Evolutionary conservation across 92 coral and sea anemone species (phyloP).

Genomic region (Epizoanthus scotinus): DNA sequence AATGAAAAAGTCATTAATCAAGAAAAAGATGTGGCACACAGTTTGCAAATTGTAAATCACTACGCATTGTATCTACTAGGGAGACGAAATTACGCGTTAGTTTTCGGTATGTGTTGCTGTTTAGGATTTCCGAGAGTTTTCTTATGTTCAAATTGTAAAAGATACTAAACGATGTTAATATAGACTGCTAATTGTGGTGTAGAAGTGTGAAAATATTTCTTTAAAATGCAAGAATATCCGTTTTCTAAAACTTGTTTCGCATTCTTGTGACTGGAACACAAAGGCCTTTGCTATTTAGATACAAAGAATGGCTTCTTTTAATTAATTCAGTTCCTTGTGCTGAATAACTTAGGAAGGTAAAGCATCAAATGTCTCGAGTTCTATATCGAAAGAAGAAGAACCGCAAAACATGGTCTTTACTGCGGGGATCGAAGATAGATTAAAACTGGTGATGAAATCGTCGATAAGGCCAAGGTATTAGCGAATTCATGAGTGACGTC

Average conservation of each 20-base stretch:
- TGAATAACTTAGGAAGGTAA: conserved; percentile 6
- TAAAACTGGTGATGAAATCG: neutral
- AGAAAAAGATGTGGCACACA: conserved; percentile 50
- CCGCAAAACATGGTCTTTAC: conserved; percentile 26
- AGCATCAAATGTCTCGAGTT: conserved; percentile 23
- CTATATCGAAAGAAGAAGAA: neutral
- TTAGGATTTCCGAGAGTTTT: neutral
- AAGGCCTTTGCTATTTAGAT: conserved; percentile 4
- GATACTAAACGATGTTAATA: neutral
- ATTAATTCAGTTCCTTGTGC: conserved; percentile 24
- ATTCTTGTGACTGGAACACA: conserved; percentile 34
- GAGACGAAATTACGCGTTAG: no score
- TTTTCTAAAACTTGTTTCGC: conserved; percentile 12
- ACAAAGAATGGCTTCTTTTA: conserved; percentile 16
- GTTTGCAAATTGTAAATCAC: conserved; percentile 41
- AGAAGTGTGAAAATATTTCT: conserved; percentile 11
- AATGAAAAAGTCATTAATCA: conserved; percentile 41
- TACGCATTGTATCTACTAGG: neutral
- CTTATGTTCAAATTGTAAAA: neutral
- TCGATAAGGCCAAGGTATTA: neutral
- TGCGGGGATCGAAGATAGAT: conserved; percentile 18
- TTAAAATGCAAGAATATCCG: neutral
- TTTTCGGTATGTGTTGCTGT: neutral
- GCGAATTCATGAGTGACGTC: conserved; percentile 4
- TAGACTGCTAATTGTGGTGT: neutral